phyloP scores from a whole-genome alignment of 2,888 invertebrate genomes.

The Drosophila nigricruria region DNA sequence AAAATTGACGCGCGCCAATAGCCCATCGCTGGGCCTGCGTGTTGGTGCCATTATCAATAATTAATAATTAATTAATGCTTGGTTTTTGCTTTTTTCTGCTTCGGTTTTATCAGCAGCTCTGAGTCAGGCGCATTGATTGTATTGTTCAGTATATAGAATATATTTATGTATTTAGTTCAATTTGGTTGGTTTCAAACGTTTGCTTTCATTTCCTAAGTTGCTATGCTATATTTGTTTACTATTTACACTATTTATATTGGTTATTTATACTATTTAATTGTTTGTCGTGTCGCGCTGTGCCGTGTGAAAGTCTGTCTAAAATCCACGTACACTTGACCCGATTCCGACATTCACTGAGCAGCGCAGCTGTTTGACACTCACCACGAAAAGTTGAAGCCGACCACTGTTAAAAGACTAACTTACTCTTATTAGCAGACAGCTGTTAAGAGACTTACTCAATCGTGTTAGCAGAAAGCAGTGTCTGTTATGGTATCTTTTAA shows the following conservation, averaged over 20 bases:
- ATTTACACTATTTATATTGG: conserved; percentile 32
- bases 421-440: no score
- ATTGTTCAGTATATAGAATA: conserved; percentile 16
- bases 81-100: conserved; percentile 15
- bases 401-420: not conserved
- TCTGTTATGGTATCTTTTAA: not conserved
- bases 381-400: conserved; percentile 1
- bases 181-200: conserved; percentile 9
- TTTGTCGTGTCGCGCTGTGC: conserved; percentile 40
- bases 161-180: conserved; percentile 1
- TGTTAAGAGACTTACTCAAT: no score
- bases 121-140: conserved; percentile 48
- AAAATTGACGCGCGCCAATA: conserved; percentile 95
- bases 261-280: conserved; percentile 41
- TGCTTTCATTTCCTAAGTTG: conserved; percentile 27
- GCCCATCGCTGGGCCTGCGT: conserved; percentile 88
- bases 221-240: conserved; percentile 35
- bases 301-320: conserved; percentile 60
- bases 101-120: conserved; percentile 59
- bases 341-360: conserved; percentile 46
- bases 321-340: conserved; percentile 73
- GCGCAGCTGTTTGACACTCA: conserved; percentile 44
- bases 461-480: not conserved
- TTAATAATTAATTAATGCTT: conserved; percentile 49
- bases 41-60: conserved; percentile 87